Percentiles rank a stretch among this genome's conserved stretches.
phyloP scores from a whole-genome alignment of 2,888 invertebrate genomes.

The Nemapogon koenigi region DNA sequence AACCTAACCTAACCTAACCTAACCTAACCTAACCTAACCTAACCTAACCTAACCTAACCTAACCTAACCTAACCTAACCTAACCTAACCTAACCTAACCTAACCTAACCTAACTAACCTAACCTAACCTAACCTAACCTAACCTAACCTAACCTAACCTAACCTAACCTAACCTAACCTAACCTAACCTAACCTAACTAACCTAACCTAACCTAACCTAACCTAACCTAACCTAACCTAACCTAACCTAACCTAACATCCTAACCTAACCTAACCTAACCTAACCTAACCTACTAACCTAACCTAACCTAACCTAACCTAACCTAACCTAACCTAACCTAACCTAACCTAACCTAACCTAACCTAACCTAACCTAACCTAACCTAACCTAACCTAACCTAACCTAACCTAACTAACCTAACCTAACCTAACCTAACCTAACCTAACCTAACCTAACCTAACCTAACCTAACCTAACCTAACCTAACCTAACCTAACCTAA shows the following conservation, averaged over 20 bases:
- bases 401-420: constrained; percentile 16
- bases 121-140: constrained; percentile 21
- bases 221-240: constrained; percentile 17
- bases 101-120: constrained; percentile 20
- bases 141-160: constrained; percentile 19
- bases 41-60: constrained; percentile 20
- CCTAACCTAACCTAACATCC: constrained; percentile 16
- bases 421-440: constrained; percentile 16
- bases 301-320: constrained; percentile 19
- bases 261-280: constrained; percentile 21
- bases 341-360: constrained; percentile 20
- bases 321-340: constrained; percentile 20
- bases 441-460: constrained; percentile 17
- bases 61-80: constrained; percentile 20
- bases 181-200: constrained; percentile 20
- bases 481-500: constrained; percentile 16
- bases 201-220: constrained; percentile 18
- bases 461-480: constrained; percentile 17
- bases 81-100: constrained; percentile 20
- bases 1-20: constrained; percentile 19
- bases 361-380: constrained; percentile 13
- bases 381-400: constrained; percentile 16
- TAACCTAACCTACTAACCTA: constrained; percentile 21
- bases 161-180: constrained; percentile 21
- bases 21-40: constrained; percentile 19